Conservation (phyloP, 2,113 vertebrate genomes). For the Laticauda colubrina region DNA sequence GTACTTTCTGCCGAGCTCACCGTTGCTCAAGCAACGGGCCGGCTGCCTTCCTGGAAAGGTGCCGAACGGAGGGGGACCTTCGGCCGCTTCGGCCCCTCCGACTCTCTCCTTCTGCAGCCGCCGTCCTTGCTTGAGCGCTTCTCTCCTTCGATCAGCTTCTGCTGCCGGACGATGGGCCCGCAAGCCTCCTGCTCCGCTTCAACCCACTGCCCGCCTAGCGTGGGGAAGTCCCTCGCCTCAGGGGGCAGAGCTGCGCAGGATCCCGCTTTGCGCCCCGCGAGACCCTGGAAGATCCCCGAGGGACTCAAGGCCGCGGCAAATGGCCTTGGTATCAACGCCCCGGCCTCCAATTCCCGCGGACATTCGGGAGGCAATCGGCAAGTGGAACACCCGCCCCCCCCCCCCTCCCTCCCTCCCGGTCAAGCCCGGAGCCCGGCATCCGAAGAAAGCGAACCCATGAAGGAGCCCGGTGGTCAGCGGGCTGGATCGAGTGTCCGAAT, state of each 20-base stretch:
- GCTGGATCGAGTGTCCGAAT: slow-evolving; percentile 82
- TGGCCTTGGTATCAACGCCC: slow-evolving; percentile 75
- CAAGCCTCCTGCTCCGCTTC: background rate
- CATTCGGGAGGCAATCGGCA: slow-evolving; percentile 84
- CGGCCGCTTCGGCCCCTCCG: background rate
- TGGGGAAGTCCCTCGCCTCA: background rate
- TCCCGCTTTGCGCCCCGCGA: slow-evolving; percentile 60
- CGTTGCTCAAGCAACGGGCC: background rate
- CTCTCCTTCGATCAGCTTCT: background rate
- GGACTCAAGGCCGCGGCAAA: slow-evolving; percentile 52
- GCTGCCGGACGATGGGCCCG: background rate
- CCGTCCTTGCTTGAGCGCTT: no score
- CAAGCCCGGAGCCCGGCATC: slow-evolving; percentile 78
- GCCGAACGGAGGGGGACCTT: background rate
- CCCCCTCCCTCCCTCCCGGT: slow-evolving; percentile 74
- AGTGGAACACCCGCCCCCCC: slow-evolving; percentile 74
- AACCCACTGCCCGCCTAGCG: background rate
- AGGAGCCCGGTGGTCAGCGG: slow-evolving; percentile 75
- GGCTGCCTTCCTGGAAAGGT: background rate
- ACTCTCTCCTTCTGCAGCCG: background rate
- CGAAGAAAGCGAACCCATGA: slow-evolving; percentile 75
- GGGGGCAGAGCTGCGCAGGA: background rate
- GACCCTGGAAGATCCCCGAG: slow-evolving; percentile 53
- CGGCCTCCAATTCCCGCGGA: slow-evolving; percentile 73
- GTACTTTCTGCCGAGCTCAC: background rate